phyloP scores from a whole-genome alignment of 2,113 vertebrate species.

The Perca flavescens region DNA sequence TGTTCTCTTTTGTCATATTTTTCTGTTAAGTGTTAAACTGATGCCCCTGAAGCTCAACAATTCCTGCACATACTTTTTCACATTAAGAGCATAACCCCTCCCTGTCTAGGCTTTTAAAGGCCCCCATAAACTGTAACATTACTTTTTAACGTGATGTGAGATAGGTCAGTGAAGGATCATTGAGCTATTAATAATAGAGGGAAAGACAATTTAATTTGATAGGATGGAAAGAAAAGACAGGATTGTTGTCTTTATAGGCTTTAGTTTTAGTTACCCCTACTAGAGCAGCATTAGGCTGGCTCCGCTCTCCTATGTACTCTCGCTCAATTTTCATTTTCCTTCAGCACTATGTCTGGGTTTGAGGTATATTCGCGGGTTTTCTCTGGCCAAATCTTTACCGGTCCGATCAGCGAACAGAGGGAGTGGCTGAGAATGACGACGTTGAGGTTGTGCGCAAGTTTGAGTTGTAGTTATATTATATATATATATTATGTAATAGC shows the following conservation, averaged over 20 bases:
- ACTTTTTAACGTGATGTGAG: conserved; percentile 26
- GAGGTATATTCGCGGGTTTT: no score
- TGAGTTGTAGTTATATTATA: no score
- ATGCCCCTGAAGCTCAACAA: neutral
- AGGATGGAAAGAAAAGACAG: neutral
- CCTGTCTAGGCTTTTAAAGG: neutral
- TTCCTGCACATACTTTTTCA: neutral
- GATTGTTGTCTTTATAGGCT: neutral
- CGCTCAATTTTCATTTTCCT: no score
- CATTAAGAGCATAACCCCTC: neutral
- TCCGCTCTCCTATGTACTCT: no score
- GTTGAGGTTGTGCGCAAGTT: no score
- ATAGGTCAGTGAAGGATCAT: conserved; percentile 11
- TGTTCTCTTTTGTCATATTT: no score
- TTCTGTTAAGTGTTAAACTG: neutral
- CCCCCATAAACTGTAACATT: neutral
- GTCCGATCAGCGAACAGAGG: no score
- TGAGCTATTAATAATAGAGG: conserved; percentile 8
- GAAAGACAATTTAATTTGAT: conserved; percentile 5
- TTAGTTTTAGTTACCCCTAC: neutral
- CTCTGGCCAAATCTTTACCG: no score
- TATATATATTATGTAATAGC: no score
- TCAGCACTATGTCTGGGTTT: no score
- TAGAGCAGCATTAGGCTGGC: neutral
- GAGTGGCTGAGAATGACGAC: no score